Conservation (phyloP, 2,113 vertebrate genomes). For the Phyllopteryx taeniolatus region DNA sequence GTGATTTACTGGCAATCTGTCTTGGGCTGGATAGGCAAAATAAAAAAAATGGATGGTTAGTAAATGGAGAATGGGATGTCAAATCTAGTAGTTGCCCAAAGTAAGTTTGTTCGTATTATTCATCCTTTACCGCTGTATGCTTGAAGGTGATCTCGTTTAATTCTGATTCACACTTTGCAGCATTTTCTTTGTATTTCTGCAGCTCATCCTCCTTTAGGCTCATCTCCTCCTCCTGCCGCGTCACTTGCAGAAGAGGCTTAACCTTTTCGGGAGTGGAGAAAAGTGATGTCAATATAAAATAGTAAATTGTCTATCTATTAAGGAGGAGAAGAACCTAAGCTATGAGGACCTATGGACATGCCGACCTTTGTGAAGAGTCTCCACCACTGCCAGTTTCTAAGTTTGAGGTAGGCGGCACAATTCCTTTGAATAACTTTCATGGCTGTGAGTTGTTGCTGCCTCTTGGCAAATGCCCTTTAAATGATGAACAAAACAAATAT, state of each 20-base stretch:
- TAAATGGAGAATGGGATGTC: too few relatives aligned
- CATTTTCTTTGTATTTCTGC: conserved; percentile 79
- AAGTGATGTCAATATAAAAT: neutral
- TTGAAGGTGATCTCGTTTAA: conserved; percentile 86
- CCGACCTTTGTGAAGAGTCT: conserved; percentile 95
- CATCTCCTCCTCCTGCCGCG: conserved; percentile 96
- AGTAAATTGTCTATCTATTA: neutral
- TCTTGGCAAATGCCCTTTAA: conserved; percentile 86
- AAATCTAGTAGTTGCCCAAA: neutral
- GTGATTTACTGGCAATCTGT: neutral
- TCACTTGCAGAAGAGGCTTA: conserved; percentile 94
- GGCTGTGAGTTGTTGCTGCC: conserved; percentile 94
- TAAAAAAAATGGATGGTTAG: neutral
- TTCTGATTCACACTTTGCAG: conserved; percentile 81
- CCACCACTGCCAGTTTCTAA: conserved; percentile 99
- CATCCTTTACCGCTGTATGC: conserved; percentile 78
- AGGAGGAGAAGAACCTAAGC: too few relatives aligned
- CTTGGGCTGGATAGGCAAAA: neutral
- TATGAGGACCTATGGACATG: neutral
- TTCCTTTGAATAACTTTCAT: conserved; percentile 99
- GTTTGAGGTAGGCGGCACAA: conserved; percentile 96
- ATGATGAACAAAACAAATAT: conserved; percentile 15
- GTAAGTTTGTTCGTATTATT: neutral
- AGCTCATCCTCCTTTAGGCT: conserved; percentile 90
- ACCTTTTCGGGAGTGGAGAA: conserved; percentile 70